A percentile compares a stretch with the other conserved stretches of the same genome.
Conservation (phyloP, 2,113 vertebrate genomes). For the Columba livia region DNA sequence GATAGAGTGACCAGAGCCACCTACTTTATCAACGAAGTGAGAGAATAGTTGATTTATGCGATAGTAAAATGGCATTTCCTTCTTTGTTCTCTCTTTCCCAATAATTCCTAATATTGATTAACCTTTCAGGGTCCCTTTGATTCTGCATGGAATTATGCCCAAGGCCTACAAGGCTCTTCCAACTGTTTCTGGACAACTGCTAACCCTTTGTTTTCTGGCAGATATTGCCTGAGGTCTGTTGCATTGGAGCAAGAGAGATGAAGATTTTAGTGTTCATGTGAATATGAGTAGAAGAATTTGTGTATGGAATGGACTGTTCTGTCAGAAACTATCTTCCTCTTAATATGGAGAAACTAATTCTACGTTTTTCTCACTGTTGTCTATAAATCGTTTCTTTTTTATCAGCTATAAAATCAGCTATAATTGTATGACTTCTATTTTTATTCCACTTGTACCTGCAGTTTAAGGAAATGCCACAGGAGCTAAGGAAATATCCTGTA, state of each 20-base stretch:
- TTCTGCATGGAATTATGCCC: accelerated
- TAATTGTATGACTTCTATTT: background rate
- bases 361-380: background rate
- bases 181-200: background rate
- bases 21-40: background rate
- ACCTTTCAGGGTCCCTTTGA: background rate
- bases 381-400: background rate
- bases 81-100: background rate
- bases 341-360: background rate
- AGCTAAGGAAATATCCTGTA: background rate
- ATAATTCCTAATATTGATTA: background rate
- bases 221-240: background rate
- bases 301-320: background rate
- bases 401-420: background rate
- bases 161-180: background rate
- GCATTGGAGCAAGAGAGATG: background rate
- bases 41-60: background rate
- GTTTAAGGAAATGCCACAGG: background rate
- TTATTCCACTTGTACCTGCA: background rate
- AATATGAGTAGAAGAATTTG: background rate
- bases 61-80: background rate
- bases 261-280: background rate
- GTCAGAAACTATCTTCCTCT: background rate
- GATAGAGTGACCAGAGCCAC: accelerated
- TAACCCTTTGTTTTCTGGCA: background rate